phyloP scores from a whole-genome alignment of 1,140 invertebrate species.

The Orius laevigatus region DNA sequence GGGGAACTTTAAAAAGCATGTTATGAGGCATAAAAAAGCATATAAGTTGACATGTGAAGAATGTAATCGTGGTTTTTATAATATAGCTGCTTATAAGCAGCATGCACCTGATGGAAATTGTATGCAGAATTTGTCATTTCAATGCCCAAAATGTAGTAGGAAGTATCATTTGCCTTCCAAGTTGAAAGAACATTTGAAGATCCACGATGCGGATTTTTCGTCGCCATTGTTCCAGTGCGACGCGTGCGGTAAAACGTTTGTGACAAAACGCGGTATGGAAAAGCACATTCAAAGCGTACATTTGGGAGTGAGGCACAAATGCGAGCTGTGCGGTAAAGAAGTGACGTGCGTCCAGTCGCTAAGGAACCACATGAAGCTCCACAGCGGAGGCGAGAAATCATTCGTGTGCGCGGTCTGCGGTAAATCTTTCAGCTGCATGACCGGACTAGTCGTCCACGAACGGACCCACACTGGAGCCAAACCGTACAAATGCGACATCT shows the following conservation, averaged over 20 bases:
- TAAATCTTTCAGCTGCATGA: conserved; percentile 56
- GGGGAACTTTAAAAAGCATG: conserved; percentile 14
- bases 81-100: conserved; percentile 6
- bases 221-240: conserved; percentile 33
- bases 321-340: conserved; percentile 58
- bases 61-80: conserved; percentile 16
- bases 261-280: conserved; percentile 10
- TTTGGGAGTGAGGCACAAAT: conserved; percentile 33
- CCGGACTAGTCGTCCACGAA: conserved; percentile 46
- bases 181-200: conserved; percentile 27
- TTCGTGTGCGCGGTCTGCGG: conserved; percentile 53
- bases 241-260: conserved; percentile 32
- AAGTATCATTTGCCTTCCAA: conserved; percentile 27
- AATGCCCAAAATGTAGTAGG: conserved; percentile 52
- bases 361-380: conserved; percentile 51
- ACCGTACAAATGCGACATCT: conserved; percentile 42
- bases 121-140: conserved; percentile 10
- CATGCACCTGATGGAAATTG: conserved; percentile 9
- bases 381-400: conserved; percentile 50
- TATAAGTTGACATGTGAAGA: conserved; percentile 10
- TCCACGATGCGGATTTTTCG: conserved; percentile 23
- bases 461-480: conserved; percentile 46
- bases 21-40: conserved; percentile 14
- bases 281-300: conserved; percentile 8
- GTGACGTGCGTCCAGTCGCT: conserved; percentile 51